A percentile compares a stretch with the other conserved stretches of the same genome.
Evolutionary conservation across 2,797 vertebrate species (phyloP).

Genomic region (Fistularia tabacaria): DNA sequence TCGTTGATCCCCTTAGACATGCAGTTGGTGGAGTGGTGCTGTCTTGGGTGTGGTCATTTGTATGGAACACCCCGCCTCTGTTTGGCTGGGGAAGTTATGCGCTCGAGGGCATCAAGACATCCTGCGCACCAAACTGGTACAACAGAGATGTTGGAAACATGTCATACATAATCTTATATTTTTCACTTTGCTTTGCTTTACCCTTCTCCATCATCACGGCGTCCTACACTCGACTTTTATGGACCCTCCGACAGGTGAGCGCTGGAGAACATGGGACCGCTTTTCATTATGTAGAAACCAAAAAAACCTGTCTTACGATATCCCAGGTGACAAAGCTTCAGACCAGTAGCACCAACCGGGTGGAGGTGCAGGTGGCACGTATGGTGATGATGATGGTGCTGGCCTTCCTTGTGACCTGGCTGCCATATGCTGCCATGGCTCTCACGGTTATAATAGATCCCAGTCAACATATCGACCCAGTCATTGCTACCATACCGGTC

Average conservation of each 20-base stretch:
- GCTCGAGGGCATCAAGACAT: constrained; percentile 71
- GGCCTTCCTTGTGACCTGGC: constrained; percentile 84
- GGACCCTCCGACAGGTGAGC: constrained; percentile 72
- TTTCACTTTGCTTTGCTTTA: constrained; percentile 72
- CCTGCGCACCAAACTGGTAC: constrained; percentile 77
- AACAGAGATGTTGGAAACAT: constrained; percentile 67
- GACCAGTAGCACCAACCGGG: constrained; percentile 61
- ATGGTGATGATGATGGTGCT: constrained; percentile 86
- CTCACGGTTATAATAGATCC: constrained; percentile 61
- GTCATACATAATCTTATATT: constrained; percentile 76
- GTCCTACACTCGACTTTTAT: constrained; percentile 69
- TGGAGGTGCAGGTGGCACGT: constrained; percentile 79
- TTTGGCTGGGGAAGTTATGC: constrained; percentile 76
- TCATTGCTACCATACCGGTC: constrained; percentile 64
- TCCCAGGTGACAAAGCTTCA: constrained; percentile 67
- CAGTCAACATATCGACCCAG: constrained; percentile 64
- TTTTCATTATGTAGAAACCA: too few species aligned
- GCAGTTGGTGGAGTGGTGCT: constrained; percentile 69
- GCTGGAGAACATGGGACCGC: too few species aligned
- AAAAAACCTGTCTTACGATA: background rate
- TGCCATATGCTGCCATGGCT: constrained; percentile 80
- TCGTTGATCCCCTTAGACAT: constrained; percentile 48
- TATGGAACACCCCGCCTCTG: constrained; percentile 79
- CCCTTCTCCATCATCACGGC: constrained; percentile 69
- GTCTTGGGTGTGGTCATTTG: constrained; percentile 79